phyloP scores from a whole-genome alignment of 53 echinoderm and acorn worm species.

The Temnopleurus reevesii region DNA sequence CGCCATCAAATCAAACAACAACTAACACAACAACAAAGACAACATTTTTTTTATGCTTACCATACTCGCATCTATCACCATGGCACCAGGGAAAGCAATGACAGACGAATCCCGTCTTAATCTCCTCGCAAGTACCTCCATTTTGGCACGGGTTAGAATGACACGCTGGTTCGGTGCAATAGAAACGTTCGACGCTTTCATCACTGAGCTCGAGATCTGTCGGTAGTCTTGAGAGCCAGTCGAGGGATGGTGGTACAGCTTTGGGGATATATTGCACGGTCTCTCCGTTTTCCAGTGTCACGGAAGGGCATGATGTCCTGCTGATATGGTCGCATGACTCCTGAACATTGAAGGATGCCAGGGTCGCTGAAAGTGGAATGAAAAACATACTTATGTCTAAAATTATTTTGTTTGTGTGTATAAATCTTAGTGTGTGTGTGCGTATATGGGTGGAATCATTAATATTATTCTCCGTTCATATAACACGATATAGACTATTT shows the following conservation, averaged over 20 bases:
- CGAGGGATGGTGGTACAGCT: not conserved
- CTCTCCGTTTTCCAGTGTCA: not conserved
- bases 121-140: not conserved
- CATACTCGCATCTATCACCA: not conserved
- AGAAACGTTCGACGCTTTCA: not conserved
- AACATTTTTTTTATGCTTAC: too few species aligned
- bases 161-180: not conserved
- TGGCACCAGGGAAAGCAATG: not conserved
- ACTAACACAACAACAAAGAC: too few species aligned
- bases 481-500: too few species aligned
- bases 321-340: not conserved
- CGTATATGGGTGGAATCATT: too few species aligned
- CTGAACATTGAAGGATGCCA: not conserved
- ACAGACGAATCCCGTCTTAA: not conserved
- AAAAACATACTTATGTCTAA: too few species aligned
- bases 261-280: not conserved
- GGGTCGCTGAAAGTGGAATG: not conserved
- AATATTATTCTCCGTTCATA: too few species aligned
- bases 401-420: too few species aligned
- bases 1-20: too few species aligned
- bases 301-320: not conserved
- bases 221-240: not conserved
- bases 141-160: not conserved
- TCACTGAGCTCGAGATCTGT: not conserved
- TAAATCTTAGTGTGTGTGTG: too few species aligned